phyloP scores from a whole-genome alignment of 2,113 vertebrate genomes.

The Zosterops hypoxanthus region DNA sequence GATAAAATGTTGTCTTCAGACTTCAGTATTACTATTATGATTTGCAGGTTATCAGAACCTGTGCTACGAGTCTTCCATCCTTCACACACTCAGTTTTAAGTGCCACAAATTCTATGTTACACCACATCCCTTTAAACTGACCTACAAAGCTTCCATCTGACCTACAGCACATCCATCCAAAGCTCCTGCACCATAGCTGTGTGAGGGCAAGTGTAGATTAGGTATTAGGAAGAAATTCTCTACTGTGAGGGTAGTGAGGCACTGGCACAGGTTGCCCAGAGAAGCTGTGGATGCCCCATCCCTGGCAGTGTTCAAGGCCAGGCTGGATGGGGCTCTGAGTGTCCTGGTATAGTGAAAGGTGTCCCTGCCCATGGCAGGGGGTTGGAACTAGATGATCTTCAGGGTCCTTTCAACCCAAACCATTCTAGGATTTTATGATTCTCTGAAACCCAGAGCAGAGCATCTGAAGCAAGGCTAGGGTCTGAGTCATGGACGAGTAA shows the following conservation, averaged over 20 bases:
- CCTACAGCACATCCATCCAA: accelerated
- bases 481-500: neutral
- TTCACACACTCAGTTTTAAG: neutral
- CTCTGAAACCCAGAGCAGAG: neutral
- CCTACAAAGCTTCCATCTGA: neutral
- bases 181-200: too few relatives aligned
- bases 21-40: neutral
- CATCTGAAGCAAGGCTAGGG: neutral
- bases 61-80: neutral
- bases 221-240: neutral
- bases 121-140: neutral
- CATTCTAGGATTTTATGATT: neutral
- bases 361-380: neutral
- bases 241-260: neutral
- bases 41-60: neutral
- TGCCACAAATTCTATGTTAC: accelerated
- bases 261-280: neutral
- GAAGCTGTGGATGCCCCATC: neutral
- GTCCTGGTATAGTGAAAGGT: neutral
- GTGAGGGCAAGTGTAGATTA: neutral
- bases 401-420: neutral
- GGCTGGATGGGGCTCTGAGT: neutral
- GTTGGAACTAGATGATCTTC: neutral
- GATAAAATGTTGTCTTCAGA: neutral
- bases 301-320: neutral